phyloP scores from a whole-genome alignment of 2,888 invertebrate species.

The Lymantria dispar region DNA sequence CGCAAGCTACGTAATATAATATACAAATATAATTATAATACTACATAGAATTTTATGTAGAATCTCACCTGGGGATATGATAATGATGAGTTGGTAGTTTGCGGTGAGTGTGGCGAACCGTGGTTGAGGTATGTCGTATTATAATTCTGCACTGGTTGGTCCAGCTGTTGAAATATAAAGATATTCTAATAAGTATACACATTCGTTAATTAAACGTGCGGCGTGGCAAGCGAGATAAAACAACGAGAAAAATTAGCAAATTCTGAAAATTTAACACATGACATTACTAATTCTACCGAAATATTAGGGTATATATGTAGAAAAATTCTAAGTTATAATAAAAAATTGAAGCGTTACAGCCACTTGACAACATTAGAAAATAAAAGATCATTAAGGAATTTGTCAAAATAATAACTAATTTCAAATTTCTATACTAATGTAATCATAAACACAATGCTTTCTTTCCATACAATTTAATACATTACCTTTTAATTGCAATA shows the following conservation, averaged over 20 bases:
- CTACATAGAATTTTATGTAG: neutral
- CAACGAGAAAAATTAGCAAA: conserved; percentile 46
- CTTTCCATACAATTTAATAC: neutral
- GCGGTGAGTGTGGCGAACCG: conserved; percentile 71
- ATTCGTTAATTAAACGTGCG: conserved; percentile 1
- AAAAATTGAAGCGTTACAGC: conserved; percentile 32
- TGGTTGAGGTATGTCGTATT: conserved; percentile 72
- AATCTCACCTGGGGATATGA: conserved; percentile 68
- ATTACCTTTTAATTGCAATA: too few species aligned
- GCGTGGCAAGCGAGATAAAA: conserved; percentile 43
- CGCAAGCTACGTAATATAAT: too few species aligned
- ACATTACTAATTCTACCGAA: conserved; percentile 33
- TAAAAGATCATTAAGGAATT: conserved; percentile 27
- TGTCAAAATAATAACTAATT: conserved; percentile 21
- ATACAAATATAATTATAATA: too few species aligned
- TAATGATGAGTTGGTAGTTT: conserved; percentile 69
- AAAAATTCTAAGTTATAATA: conserved; percentile 1
- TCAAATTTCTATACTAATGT: conserved; percentile 15
- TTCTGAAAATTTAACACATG: conserved; percentile 41
- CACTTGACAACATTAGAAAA: conserved; percentile 34
- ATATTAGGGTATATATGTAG: conserved; percentile 9
- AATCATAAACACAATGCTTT: conserved; percentile 27
- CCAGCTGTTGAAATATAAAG: conserved; percentile 53
- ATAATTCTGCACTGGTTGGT: conserved; percentile 69
- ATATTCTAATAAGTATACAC: conserved; percentile 18